These are phyloP conservation scores for Octonoba sinensis DNA, from an alignment of 2,888 invertebrate genomes.

Conservation along the genomic window DNA sequence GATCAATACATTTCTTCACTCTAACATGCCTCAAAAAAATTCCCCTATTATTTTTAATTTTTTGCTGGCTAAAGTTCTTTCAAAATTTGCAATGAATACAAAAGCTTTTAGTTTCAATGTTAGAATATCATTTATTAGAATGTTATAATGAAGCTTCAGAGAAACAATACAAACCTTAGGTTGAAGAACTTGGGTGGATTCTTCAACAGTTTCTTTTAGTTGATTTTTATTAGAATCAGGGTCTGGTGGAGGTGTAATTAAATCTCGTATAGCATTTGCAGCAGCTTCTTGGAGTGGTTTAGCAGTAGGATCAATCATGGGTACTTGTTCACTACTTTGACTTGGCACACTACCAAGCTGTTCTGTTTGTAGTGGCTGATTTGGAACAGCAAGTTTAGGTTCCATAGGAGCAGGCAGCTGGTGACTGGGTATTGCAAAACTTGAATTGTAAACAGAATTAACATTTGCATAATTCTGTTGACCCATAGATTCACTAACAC, in stretches of 20 bases:
- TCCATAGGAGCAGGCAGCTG: constrained; percentile 17
- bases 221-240: constrained; percentile 3
- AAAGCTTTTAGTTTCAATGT: too few relatives aligned
- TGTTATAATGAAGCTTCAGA: too few relatives aligned
- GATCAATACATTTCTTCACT: too few relatives aligned
- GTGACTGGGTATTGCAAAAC: constrained; percentile 6
- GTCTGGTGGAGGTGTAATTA: constrained; percentile 47
- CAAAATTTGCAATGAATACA: too few relatives aligned
- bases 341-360: not conserved
- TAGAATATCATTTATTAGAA: too few relatives aligned
- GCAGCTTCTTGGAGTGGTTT: not conserved
- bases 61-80: too few relatives aligned
- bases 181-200: constrained; percentile 65
- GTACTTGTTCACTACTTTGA: not conserved
- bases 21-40: too few relatives aligned
- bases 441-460: constrained; percentile 15
- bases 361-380: not conserved
- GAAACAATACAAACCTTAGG: constrained; percentile 66
- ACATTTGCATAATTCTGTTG: constrained; percentile 7
- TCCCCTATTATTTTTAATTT: too few relatives aligned
- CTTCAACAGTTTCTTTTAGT: constrained; percentile 15
- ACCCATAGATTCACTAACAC: not conserved
- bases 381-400: constrained; percentile 2
- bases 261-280: constrained; percentile 29
- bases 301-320: not conserved